Evolutionary conservation across 2,888 invertebrate species (phyloP).

Genomic region (Lissocephala sabroskyi): DNA sequence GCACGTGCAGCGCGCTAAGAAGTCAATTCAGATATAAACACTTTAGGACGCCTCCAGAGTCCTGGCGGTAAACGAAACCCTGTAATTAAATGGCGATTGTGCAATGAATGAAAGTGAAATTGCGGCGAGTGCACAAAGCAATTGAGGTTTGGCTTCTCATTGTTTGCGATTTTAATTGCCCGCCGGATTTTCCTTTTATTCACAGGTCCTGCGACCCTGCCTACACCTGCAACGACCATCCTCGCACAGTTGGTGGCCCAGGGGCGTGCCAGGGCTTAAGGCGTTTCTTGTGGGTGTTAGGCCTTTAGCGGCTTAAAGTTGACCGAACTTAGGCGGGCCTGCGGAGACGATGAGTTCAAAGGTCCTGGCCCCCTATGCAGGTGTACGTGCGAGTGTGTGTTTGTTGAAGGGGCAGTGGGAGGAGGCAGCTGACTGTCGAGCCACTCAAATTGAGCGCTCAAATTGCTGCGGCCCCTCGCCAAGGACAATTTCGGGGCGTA

Average conservation of each 20-base stretch:
- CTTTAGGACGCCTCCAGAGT: background rate
- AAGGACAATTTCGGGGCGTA: constrained; percentile 5
- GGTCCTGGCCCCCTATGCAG: no score
- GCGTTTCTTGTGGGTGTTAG: constrained; percentile 45
- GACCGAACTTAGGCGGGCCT: no score
- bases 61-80: constrained; percentile 11
- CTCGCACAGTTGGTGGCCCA: constrained; percentile 14
- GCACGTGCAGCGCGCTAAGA: constrained; percentile 62
- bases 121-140: constrained; percentile 25
- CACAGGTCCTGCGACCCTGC: constrained; percentile 27
- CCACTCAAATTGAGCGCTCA: background rate
- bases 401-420: no score
- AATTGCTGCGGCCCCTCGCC: no score
- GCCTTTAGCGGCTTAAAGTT: constrained; percentile 63
- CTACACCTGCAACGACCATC: constrained; percentile 40
- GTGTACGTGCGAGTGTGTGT: no score
- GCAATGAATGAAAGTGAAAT: constrained; percentile 63
- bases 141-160: constrained; percentile 13
- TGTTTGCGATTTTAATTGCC: constrained; percentile 41
- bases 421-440: background rate
- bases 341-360: no score
- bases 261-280: constrained; percentile 19
- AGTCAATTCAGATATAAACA: constrained; percentile 50
- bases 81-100: constrained; percentile 46
- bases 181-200: constrained; percentile 2